These are phyloP conservation scores for Syndactyla subalaris DNA, from an alignment of 2,797 vertebrate species.

Conservation along the genomic window DNA sequence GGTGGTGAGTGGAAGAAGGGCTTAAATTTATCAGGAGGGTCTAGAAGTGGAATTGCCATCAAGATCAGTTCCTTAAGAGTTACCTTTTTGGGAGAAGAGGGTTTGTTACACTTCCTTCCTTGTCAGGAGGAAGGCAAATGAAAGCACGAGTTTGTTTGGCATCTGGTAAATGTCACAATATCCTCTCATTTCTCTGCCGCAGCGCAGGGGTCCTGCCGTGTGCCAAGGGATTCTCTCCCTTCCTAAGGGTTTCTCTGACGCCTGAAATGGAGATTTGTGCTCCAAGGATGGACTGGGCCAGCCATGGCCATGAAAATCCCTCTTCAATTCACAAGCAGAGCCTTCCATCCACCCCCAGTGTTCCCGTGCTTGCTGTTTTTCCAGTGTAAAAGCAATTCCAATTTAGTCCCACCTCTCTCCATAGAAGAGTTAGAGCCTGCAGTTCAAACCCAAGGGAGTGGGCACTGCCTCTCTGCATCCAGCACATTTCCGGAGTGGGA, in stretches of 20 bases:
- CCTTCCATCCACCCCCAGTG: background rate
- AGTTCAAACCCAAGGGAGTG: background rate
- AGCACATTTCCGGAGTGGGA: background rate
- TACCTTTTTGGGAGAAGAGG: background rate
- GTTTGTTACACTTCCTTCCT: background rate
- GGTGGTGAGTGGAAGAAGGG: background rate
- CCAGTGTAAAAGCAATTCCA: background rate
- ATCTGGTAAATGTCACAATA: background rate
- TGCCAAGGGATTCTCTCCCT: background rate
- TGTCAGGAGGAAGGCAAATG: background rate
- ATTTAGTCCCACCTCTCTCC: background rate
- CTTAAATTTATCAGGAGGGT: background rate
- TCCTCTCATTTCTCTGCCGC: background rate
- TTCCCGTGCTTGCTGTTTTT: background rate
- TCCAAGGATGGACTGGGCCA: accelerated
- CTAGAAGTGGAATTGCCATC: background rate
- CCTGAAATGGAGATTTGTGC: background rate
- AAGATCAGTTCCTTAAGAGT: background rate
- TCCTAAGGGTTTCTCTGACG: background rate
- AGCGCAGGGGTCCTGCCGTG: background rate
- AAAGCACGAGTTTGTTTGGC: background rate
- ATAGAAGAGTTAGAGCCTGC: background rate
- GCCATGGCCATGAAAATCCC: background rate
- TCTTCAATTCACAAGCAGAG: background rate
- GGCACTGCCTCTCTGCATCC: background rate